phyloP scores from a whole-genome alignment of 1,140 invertebrate species.

The Gryllus bimaculatus region DNA sequence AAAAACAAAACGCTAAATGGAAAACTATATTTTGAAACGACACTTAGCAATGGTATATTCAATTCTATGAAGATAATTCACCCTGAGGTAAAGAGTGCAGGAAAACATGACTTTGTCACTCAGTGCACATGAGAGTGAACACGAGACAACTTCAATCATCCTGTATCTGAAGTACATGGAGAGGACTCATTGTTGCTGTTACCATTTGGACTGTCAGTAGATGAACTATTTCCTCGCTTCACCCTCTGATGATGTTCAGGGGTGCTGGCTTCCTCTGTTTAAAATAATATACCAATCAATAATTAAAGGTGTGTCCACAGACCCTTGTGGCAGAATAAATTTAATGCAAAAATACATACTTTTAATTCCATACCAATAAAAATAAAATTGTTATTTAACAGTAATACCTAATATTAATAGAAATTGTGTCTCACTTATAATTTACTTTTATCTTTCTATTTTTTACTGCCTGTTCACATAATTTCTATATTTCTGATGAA shows the following conservation, averaged over 20 bases:
- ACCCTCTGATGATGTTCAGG: constrained; percentile 19
- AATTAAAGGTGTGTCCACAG: too few species aligned
- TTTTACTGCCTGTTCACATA: neutral
- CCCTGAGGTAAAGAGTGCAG: neutral
- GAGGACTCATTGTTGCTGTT: constrained; percentile 41
- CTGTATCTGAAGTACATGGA: constrained; percentile 40
- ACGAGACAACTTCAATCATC: constrained; percentile 24
- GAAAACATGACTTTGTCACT: neutral
- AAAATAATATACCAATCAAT: neutral
- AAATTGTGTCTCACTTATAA: too few species aligned
- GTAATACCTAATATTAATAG: too few species aligned
- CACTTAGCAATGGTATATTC: too few species aligned
- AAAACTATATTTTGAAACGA: too few species aligned
- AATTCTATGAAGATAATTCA: too few species aligned
- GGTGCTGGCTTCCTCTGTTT: constrained; percentile 29
- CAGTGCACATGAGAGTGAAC: neutral
- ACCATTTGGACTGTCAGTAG: constrained; percentile 41
- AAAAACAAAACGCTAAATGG: too few species aligned
- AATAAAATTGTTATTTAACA: too few species aligned
- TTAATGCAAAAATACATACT: too few species aligned
- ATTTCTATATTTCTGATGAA: neutral
- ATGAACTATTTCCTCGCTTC: constrained; percentile 42
- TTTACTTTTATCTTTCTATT: neutral
- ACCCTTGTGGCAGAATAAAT: too few species aligned
- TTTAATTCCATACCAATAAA: too few species aligned